Evolutionary conservation across 2,888 invertebrate genomes (phyloP), one percentile per base, ranked within the genome.

Genomic region (Linnaemya tessellans): DNA sequence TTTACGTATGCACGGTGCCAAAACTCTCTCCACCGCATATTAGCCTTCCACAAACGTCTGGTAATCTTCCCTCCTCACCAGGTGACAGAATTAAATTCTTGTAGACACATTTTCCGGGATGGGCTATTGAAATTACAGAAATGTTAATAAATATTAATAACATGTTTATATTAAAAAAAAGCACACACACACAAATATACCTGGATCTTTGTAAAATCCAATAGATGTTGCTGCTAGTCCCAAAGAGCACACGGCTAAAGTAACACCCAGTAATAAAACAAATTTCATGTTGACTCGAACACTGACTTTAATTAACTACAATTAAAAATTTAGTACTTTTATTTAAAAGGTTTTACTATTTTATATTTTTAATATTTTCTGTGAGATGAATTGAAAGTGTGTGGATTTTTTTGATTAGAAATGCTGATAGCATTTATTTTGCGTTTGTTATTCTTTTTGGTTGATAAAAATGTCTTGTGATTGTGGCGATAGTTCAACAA

Each of bases 71-170:
- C 10, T 58, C 20, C 15, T 82, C 70, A 1, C 82, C 82, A 11
- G 56, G 11, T 41, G 77, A 64, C 3, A 82, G 30, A 11, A 77
- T n/a, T n/a, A 77, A 3, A 10, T 25, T 10, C 0, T 51, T 10
- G 20, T 49, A 41, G 20, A 82, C 82, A 58, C 82, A 82, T 65
- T 82, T 82, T 3, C 77, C 77, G 10, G 82, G 70, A 65, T 81
- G 35, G 15, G 30, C 80, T 80, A 3, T 22, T 15, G 13, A 15
- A 51, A n/a, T 22, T 64, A 22, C 15, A 22, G 10, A 13, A 20
- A 62, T 10, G 41, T 11, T 20, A n/a, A n/a, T n/a, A 20, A 22
- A 7, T 41, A 3, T 49, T 51, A 22, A 8, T 0, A 1, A 30
- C 2, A 2, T 5, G 30, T 11, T 8, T 4, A 11, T 1, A 46